These are phyloP conservation scores for Epinephelus cyanopodus DNA, from an alignment of 2,113 vertebrate species.

Conservation along the genomic window DNA sequence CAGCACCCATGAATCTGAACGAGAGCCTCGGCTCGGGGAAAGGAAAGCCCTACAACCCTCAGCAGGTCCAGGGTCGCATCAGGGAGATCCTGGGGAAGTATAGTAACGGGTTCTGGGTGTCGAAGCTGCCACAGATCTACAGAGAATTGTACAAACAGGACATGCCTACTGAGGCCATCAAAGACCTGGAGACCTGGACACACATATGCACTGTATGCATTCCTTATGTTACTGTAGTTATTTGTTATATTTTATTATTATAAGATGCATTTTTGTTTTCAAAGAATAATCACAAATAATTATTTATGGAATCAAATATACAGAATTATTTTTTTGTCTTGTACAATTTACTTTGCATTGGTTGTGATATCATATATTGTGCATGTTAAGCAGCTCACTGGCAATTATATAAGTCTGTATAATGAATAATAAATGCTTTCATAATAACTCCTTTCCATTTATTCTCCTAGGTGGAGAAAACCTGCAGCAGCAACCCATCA, in stretches of 20 bases:
- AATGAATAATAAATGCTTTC: neutral
- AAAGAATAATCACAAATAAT: neutral
- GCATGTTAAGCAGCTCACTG: neutral
- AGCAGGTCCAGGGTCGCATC: constrained; percentile 88
- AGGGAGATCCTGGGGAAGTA: constrained; percentile 89
- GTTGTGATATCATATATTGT: neutral
- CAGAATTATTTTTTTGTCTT: too few relatives aligned
- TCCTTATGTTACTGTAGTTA: neutral
- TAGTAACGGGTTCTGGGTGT: constrained; percentile 91
- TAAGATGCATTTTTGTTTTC: neutral
- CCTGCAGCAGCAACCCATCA: constrained; percentile 85
- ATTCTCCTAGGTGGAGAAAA: constrained; percentile 89
- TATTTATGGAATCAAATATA: neutral
- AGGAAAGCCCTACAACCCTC: constrained; percentile 75
- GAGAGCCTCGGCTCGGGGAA: constrained; percentile 68
- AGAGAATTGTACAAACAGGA: constrained; percentile 91
- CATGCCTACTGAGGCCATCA: constrained; percentile 86
- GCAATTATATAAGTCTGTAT: too few relatives aligned
- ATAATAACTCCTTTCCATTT: neutral
- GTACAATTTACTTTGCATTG: neutral
- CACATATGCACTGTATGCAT: constrained; percentile 90
- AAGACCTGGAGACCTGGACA: constrained; percentile 90
- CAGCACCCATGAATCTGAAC: constrained; percentile 73
- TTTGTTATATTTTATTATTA: neutral
- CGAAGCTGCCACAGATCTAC: constrained; percentile 92